phyloP scores from a whole-genome alignment of 2,888 invertebrate species.

The Sesamia inferens region DNA sequence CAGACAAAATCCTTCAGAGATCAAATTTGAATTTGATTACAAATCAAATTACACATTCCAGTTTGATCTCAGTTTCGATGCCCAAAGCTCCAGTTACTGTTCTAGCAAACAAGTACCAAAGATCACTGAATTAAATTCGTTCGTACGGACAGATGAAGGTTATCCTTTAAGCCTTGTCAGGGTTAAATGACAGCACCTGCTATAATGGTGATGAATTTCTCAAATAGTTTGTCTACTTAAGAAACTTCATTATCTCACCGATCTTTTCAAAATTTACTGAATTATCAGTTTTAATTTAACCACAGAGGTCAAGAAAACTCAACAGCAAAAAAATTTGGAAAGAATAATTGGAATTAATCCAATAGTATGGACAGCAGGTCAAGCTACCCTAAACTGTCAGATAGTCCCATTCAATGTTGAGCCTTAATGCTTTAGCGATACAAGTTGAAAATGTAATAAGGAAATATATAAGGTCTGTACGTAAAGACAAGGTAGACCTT shows the following conservation, averaged over 20 bases:
- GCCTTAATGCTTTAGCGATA: no score
- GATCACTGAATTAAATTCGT: conserved; percentile 40
- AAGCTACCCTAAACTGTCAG: no score
- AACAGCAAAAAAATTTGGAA: conserved; percentile 38
- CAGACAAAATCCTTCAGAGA: conserved; percentile 5
- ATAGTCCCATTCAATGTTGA: no score
- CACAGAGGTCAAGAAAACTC: conserved; percentile 40
- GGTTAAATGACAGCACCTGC: conserved; percentile 17
- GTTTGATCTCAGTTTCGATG: conserved; percentile 17
- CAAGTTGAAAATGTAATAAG: no score
- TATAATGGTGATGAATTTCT: neutral
- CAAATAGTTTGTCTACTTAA: neutral
- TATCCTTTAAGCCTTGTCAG: conserved; percentile 21
- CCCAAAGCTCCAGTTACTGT: conserved; percentile 26
- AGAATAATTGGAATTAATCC: conserved; percentile 11
- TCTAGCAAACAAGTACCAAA: conserved; percentile 35
- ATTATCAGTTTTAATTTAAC: neutral
- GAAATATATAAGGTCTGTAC: conserved; percentile 9
- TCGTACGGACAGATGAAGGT: conserved; percentile 66
- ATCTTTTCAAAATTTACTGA: neutral
- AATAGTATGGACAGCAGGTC: conserved; percentile 32
- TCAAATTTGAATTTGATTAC: no score
- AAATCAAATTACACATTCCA: conserved; percentile 22
- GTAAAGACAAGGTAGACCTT: conserved; percentile 65
- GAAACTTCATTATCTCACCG: no score